Base-by-base conservation (phyloP, 1,140 invertebrate species). In the Drosophila chauvacae region DNA sequence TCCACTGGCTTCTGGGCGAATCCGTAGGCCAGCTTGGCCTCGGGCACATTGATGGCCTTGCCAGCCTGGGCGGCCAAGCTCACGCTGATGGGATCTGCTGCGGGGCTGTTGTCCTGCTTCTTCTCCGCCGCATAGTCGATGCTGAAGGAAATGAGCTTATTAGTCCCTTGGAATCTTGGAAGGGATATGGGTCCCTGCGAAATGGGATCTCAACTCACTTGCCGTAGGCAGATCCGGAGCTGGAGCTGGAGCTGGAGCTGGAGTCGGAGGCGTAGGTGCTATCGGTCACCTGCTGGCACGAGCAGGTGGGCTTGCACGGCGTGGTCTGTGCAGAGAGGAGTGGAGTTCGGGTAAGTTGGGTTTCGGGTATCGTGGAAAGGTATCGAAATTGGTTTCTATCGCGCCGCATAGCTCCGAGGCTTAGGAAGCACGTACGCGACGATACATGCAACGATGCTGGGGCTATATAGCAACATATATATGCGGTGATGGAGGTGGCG, bases 31-130 rank as follows among this genome's bases (percentile, higher is more conserved):
- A 94, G 59, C 53, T 93, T 92, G 14, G 91, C 93, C 68, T 94
- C 93, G 0, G 93, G 90, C 9, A 94, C 80, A 48, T 64, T 90
- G 60, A 80, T 84, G 23, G 69, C 81, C 72, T 77, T 88, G 47
- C 69, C 88, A 30, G 92, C 87, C 76, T 92, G 91, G 28, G 83
- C 91, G 2, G 93, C 93, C 30, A 93, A 30, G 23, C 87, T 77
- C 14, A 93, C 77, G n/a, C 93, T 93, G 5, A 93, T 92, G 23
- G 93, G 92, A 81, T 94, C 93, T 2, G 93, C 93, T 2, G 93
- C 90, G 16, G 82, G 53, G 4, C 76, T 81, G 16, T 85, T 69
- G 44, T 90, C 80, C 47, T 60, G 23, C 4, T 41, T 13, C 53
- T 81, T 90, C 11, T 63, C 76, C 0, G 68, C 56, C 5, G 61